Base-by-base conservation (phyloP, 1,140 invertebrate species). In the Leptonema lineaticorne region DNA sequence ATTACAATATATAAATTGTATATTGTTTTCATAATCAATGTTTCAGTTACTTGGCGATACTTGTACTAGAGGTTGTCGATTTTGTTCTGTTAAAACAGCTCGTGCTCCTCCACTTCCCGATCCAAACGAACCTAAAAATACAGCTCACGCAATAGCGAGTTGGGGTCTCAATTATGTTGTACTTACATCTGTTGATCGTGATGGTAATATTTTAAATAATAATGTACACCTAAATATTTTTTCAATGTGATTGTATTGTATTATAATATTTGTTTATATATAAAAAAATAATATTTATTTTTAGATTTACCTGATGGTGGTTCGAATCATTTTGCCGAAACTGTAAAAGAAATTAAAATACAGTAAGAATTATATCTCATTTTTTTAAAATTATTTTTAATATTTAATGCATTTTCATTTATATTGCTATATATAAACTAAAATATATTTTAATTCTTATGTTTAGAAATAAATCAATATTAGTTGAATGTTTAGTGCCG, bases 161-260 rank as follows among this genome's bases (percentile, higher is more conserved):
- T 99, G 97, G 97, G 94, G 94, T 9, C 82, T 99, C 8, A 94
- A 97, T 78, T 99, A 99, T 82, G 90, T 99, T 68, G 97, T 99
- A 20, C 80, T 99, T 2, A 99, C 98, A 2, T 98, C 96, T 14
- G 97, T 99, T 0, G 97, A 99, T 80, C 86, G 98, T 79, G 97
- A 98, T 86, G 95, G 90, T 92, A 74, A 76, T 30, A 41, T 41
- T 9, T 11, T 11, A 41, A 41, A 41, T 41, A 41, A 14, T 41
- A 41, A 5, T 33, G 30, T 6, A 5, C 30, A 33, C 11, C 30
- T 33, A 33, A n/a, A 33, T 33, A 33, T 33, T 5, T 33, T 33
- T 27, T 27, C 20, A 58, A 7, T 58, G 7, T 58, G 30, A 11
- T 6, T 26, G 24, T 28, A n/a, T 58, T 58, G 28, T 48, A 16